phyloP scores from a whole-genome alignment of 2,113 vertebrate species.

The Columba janthina region DNA sequence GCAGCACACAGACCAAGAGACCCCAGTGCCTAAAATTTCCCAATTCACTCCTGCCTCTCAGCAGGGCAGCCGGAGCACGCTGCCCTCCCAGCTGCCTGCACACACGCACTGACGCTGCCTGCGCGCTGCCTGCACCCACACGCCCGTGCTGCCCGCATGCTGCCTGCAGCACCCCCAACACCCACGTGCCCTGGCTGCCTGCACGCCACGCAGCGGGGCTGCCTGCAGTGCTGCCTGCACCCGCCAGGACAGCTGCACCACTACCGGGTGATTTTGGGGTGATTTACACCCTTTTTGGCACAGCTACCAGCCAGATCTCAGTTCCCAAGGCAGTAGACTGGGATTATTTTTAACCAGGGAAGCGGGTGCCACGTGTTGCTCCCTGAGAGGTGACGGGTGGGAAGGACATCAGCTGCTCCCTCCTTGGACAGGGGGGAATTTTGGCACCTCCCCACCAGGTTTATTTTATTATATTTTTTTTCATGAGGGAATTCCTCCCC shows the following conservation, averaged over 20 bases:
- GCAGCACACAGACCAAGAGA: neutral
- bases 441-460: fast-evolving
- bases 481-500: neutral
- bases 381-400: neutral
- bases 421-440: fast-evolving
- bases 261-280: neutral
- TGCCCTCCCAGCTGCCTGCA: neutral
- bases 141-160: neutral
- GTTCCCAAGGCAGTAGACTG: fast-evolving
- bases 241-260: neutral
- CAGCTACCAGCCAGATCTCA: neutral
- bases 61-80: fast-evolving
- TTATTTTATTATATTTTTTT: neutral
- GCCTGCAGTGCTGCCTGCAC: neutral
- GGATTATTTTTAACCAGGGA: neutral
- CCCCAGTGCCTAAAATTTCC: neutral
- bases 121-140: neutral
- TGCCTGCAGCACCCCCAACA: neutral
- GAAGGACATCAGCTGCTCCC: neutral
- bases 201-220: neutral
- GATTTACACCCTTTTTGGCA: neutral
- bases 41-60: neutral
- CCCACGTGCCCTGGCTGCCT: neutral
- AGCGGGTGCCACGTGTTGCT: neutral
- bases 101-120: neutral